These are phyloP conservation scores for Cyclopterus lumpus DNA, from an alignment of 2,797 vertebrate species.

Conservation along the genomic window DNA sequence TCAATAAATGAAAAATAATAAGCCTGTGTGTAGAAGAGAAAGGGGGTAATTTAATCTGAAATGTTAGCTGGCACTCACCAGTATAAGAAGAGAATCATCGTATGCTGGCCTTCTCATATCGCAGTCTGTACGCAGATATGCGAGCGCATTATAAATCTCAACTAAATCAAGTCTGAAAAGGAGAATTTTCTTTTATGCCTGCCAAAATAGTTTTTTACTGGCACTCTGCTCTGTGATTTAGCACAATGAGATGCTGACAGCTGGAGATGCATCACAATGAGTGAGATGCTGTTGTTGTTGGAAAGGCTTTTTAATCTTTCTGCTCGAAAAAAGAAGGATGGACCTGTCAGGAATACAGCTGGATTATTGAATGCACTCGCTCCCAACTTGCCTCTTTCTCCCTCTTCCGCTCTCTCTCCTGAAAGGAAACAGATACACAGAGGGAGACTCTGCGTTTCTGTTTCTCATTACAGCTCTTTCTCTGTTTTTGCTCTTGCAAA, in stretches of 20 bases:
- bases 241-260: constrained; percentile 32
- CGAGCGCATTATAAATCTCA: constrained; percentile 30
- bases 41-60: not conserved
- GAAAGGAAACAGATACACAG: no score
- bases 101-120: constrained; percentile 23
- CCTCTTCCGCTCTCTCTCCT: not conserved
- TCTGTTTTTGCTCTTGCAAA: constrained; percentile 51
- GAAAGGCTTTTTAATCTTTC: constrained; percentile 49
- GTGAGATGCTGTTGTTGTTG: constrained; percentile 29
- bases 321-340: constrained; percentile 50
- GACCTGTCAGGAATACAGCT: constrained; percentile 44
- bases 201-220: constrained; percentile 17
- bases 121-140: constrained; percentile 5
- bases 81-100: not conserved
- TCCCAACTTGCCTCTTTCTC: constrained; percentile 12
- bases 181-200: constrained; percentile 20
- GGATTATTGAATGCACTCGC: constrained; percentile 40
- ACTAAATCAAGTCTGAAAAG: constrained; percentile 14
- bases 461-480: constrained; percentile 60
- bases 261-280: constrained; percentile 22
- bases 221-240: constrained; percentile 46
- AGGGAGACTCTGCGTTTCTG: constrained; percentile 58
- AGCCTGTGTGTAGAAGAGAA: not conserved
- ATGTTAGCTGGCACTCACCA: constrained; percentile 11
- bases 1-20: constrained; percentile 2